Conservation (phyloP, 2,113 vertebrate genomes). For the Grammomys surdaster region DNA sequence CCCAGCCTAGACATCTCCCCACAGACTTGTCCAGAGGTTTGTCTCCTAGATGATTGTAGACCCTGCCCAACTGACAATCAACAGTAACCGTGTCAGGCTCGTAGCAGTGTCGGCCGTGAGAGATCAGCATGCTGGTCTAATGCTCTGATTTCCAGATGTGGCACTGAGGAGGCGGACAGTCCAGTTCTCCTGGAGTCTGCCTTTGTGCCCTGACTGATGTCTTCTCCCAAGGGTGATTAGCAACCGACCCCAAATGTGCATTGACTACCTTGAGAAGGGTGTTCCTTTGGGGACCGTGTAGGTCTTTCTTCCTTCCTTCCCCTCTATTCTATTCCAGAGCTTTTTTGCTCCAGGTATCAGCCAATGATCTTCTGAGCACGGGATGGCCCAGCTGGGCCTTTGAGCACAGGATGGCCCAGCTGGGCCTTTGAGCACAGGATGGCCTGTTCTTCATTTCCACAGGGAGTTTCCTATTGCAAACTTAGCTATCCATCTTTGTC, state of each 20-base stretch:
- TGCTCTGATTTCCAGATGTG: background rate
- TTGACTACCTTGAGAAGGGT: rapidly evolving
- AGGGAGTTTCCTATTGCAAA: background rate
- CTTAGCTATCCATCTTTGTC: background rate
- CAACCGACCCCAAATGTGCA: background rate
- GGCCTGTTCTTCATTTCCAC: background rate
- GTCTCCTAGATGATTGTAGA: background rate
- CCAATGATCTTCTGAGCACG: background rate
- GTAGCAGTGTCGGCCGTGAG: rapidly evolving
- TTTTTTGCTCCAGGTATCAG: background rate
- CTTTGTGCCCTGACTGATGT: background rate
- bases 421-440: background rate
- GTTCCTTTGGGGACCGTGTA: background rate
- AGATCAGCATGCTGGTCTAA: too few relatives aligned
- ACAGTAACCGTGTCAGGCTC: background rate
- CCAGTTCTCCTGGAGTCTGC: background rate
- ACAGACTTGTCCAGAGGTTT: background rate
- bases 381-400: too few relatives aligned
- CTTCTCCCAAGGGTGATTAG: too few relatives aligned
- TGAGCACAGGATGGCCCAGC: too few relatives aligned
- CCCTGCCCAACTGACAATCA: background rate
- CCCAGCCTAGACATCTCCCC: background rate
- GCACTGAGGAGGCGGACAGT: background rate
- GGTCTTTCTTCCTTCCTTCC: background rate
- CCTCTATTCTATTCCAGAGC: background rate